Evolutionary conservation across 2,888 invertebrate species (phyloP), one percentile per base, ranked within the genome.

Genomic region (Rhingia rostrata): DNA sequence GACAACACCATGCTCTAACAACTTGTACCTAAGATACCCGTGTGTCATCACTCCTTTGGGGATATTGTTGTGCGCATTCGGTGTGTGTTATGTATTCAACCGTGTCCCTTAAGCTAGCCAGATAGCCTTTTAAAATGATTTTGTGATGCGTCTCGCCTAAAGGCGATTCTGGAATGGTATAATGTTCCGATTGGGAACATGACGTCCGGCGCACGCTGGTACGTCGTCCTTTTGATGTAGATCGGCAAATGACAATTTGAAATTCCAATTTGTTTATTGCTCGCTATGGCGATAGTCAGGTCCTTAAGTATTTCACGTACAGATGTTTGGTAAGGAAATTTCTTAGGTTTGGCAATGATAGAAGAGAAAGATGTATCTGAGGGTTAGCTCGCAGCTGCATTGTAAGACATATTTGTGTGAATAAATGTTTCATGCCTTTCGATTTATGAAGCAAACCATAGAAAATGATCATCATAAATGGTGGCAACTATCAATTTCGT

Each of bases 1-100:
- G 43, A 70, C 56, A 7, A 56, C 54, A 2, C 32, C 56, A 47
- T 37, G 47, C 39, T 12, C 66, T 41, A 60, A 53, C 63, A 53
- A 60, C 70, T 58, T 82, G 82, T 67, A 72, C 64, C 32, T 41
- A 37, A 67, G 78, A 49, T 22, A 22, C 22, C 1, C 22, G 22
- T 22, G 73, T 78, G 82, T 83, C 82, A 78, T 73, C 82, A 72
- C 66, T 73, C 81, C 82, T 67, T 63, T 41, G 78, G 78, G 78
- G 61, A 63, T 70, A 56, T 63, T 70, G 66, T 43, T 60, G 39
- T 22, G 39, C 73, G 66, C 32, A 22, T 22, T 2, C 22, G 22
- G 22, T 35, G 37, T 51, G 70, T 70, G 58, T 33, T 78, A 51
- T 77, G 70, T 78, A 58, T 79, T 66, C 37, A 64, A 66, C 73